Base-by-base conservation (phyloP, 1,140 invertebrate genomes). In the Chymomyza costata region DNA sequence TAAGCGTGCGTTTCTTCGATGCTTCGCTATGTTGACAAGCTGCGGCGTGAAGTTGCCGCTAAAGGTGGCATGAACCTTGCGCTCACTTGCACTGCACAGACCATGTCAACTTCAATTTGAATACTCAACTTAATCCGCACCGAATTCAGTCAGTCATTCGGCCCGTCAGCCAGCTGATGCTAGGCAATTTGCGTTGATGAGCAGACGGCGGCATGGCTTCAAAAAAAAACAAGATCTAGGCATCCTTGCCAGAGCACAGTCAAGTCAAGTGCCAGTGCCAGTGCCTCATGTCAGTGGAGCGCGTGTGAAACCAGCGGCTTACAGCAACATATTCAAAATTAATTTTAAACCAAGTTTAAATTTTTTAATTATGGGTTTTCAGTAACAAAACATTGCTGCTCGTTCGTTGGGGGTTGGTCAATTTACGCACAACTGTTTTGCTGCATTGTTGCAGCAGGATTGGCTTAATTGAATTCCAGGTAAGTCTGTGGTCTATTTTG, bases 41-140 rank as follows among this genome's bases (percentile, higher is more conserved):
- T 31, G 60, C 59, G 61, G 61, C 51, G 58, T 50, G 58, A 56
- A 38, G 57, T 60, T 43, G 60, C 35, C 28, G n/a, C n/a, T n/a
- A n/a, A n/a, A n/a, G n/a, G n/a, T n/a, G n/a, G n/a, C n/a, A n/a
- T n/a, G n/a, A n/a, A n/a, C n/a, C n/a, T n/a, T n/a, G n/a, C n/a
- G n/a, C n/a, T n/a, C n/a, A n/a, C n/a, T n/a, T n/a, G n/a, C n/a
- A n/a, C n/a, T n/a, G 59, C 59, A 41, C 44, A 55, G 43, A 10
- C 44, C 50, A 65, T 71, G 71, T 80, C 73, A 80, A 68, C 71
- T 80, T 80, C 73, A 80, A 80, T 80, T 80, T 80, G 73, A 80
- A 80, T 80, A 74, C 73, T 80, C 73, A 80, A 73, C 73, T 80
- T 80, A 80, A 80, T 80, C 73, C 73, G 52, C 64, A 68, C 68